Base-by-base conservation (phyloP, 2,113 vertebrate species). In the Dolichallabes microphthalmus region DNA sequence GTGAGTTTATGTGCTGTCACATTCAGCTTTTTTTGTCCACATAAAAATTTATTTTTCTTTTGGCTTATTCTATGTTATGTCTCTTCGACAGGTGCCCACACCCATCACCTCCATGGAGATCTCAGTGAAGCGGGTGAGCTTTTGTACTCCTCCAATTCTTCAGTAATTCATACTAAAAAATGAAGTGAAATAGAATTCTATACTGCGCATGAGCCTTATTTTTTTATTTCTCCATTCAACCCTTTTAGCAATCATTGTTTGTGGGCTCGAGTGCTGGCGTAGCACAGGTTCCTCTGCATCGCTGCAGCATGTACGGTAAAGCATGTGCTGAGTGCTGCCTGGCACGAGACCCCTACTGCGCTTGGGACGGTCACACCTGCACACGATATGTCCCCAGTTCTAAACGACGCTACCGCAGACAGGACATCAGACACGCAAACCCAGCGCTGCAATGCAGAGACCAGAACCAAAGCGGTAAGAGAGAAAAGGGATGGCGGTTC, bases 321-420 rank as follows among this genome's bases (percentile, higher is more conserved):
- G 97, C 96, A 1, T 99, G 98, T 35, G 96, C 97, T 0, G 98
- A 99, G 86, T 99, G 98, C 92, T 99, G 98, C 91, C 93, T 99
- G 91, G 98, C 97, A 85, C 93, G 98, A 87, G 98, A 98, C 84
- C 97, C 97, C 1, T 99, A 99, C 91, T 99, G 98, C 0, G 92
- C 97, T 87, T 99, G 98, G 98, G 97, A 98, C 0, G 97, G 98
- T 6, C 74, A 90, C 0, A 91, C 96, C 89, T 99, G 97, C 82
- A 86, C 96, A 12, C 95, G 77, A 45, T 96, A 94, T 90, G 86
- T 92, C 58, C 90, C 95, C 19, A 92, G 94, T 87, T 91, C 90
- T 0, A 90, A 95, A 87, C 97, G 97, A 0, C 96, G 95, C 77
- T 94, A 92, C 82, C 96, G 98, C 83, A 93, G 97, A 66, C 98